Evolutionary conservation across 2,113 vertebrate genomes (phyloP).

Genomic region (Aldabrachelys gigantea): DNA sequence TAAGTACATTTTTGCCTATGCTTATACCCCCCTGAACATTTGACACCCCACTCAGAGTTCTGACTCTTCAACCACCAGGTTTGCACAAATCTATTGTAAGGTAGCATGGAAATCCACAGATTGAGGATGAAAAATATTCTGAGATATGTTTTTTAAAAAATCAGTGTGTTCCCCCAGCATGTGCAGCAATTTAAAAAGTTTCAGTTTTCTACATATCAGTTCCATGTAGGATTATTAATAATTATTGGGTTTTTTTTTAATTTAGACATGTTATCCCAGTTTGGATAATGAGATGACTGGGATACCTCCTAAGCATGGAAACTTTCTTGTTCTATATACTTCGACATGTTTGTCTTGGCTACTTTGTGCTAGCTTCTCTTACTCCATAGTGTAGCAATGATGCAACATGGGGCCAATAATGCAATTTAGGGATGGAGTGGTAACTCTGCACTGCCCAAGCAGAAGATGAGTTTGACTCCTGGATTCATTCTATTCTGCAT

Average conservation of each 20-base stretch:
- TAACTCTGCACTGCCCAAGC: neutral
- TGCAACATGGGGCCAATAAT: neutral
- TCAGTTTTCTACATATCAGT: neutral
- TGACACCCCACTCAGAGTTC: neutral
- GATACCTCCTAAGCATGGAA: neutral
- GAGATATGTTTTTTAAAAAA: neutral
- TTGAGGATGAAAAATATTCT: neutral
- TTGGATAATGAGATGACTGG: neutral
- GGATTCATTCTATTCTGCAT: neutral
- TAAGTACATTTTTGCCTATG: neutral
- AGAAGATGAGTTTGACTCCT: neutral
- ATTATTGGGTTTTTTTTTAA: neutral
- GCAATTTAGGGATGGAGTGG: neutral
- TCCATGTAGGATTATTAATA: neutral
- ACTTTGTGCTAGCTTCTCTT: neutral
- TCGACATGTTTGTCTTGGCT: neutral
- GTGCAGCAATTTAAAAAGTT: neutral
- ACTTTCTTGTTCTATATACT: neutral
- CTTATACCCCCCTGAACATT: neutral
- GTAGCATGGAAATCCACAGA: neutral
- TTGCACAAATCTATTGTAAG: neutral
- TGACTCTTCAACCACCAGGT: neutral
- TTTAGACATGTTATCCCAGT: neutral
- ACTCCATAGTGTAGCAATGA: neutral
- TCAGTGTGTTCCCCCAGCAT: neutral